A percentile compares a stretch with the other conserved stretches of the same genome.
phyloP scores from a whole-genome alignment of 1,140 invertebrate species.

The Caenorhabditis tropicalis region DNA sequence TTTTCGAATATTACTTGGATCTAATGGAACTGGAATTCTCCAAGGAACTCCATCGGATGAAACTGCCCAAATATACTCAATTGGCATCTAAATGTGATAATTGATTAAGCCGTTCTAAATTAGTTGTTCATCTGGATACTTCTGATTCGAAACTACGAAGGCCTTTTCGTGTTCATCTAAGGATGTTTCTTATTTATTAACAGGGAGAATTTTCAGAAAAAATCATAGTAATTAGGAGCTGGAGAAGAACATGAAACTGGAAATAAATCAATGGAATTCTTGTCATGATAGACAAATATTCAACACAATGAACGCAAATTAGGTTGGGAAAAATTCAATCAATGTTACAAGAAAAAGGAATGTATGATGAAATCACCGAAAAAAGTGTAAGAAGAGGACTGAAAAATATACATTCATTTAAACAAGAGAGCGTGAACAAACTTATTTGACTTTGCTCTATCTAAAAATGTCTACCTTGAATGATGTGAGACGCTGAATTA shows the following conservation, averaged over 20 bases:
- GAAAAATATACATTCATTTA: slow-evolving; percentile 47
- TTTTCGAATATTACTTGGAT: slow-evolving; percentile 4
- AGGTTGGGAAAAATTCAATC: slow-evolving; percentile 34
- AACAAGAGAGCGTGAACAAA: background rate
- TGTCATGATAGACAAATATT: slow-evolving; percentile 34
- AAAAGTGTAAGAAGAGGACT: slow-evolving; percentile 23
- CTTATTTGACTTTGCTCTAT: slow-evolving; percentile 14
- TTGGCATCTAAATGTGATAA: background rate
- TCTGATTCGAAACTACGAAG: background rate
- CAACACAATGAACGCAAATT: background rate
- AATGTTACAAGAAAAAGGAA: slow-evolving; percentile 41
- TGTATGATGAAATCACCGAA: slow-evolving; percentile 39
- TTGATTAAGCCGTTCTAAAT: background rate
- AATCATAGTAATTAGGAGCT: background rate
- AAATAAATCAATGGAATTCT: background rate
- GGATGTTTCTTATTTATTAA: slow-evolving; percentile 26
- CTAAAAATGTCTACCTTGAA: slow-evolving; percentile 33
- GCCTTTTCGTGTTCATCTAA: no score
- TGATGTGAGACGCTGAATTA: background rate
- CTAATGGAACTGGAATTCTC: background rate
- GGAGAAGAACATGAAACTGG: background rate
- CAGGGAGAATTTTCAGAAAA: background rate
- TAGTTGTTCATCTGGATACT: background rate
- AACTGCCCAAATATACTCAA: slow-evolving; percentile 18
- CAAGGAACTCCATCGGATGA: slow-evolving; percentile 4